Percentiles rank a stretch among this genome's conserved stretches.
Conservation (phyloP, 2,797 vertebrate species). For the Euphonia xanthogaster region DNA sequence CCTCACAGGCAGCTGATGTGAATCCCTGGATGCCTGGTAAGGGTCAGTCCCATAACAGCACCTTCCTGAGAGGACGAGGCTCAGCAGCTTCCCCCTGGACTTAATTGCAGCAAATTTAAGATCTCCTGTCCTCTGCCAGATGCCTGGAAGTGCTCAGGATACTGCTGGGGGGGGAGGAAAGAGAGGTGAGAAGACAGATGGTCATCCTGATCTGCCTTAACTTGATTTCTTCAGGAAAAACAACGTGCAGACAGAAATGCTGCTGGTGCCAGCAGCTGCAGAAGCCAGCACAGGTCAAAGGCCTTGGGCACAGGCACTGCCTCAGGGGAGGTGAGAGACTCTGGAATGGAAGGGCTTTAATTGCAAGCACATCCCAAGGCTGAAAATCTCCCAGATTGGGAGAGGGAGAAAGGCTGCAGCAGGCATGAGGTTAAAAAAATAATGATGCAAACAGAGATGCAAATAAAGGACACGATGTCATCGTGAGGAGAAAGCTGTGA, state of each 20-base stretch:
- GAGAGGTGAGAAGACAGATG: not conserved
- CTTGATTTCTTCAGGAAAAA: not conserved
- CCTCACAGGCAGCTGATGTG: not conserved
- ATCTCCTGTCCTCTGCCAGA: not conserved
- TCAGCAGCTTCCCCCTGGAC: not conserved
- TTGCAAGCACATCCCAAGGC: not conserved
- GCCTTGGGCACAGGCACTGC: not conserved
- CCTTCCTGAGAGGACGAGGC: not conserved
- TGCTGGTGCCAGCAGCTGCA: not conserved
- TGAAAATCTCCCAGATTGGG: not conserved
- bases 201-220: not conserved
- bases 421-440: not conserved
- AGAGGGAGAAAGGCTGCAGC: not conserved
- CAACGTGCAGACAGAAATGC: not conserved
- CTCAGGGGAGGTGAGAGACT: not conserved
- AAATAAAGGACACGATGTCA: slow-evolving; percentile 40
- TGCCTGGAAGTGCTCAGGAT: not conserved
- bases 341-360: not conserved
- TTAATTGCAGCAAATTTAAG: not conserved
- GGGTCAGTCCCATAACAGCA: not conserved
- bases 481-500: slow-evolving; percentile 45
- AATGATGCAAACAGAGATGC: not conserved
- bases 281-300: not conserved
- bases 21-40: not conserved
- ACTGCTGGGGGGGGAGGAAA: not conserved